Base-by-base conservation (phyloP, 1,140 invertebrate genomes). In the Drosophila malerkotliana region DNA sequence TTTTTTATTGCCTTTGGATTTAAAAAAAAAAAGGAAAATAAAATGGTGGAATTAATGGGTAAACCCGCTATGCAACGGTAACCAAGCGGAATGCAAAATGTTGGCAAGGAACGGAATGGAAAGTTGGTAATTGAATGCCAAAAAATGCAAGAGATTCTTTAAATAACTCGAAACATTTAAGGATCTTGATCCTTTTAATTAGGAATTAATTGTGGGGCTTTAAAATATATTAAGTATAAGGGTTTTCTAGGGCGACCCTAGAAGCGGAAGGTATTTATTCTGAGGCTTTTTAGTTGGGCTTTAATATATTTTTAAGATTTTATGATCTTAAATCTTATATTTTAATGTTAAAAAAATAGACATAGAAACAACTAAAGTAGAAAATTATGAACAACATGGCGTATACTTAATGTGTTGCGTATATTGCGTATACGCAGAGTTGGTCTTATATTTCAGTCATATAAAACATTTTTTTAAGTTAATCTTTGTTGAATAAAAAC, bases 41-140 rank as follows among this genome's bases (percentile, higher is more conserved):
- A 32, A 32, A 10, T 9, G 1, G 21, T 0, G 4, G 15, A 2
- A 39, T 30, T 62, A 49, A 37, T 48, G 24, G 57, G 58, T 39
- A 24, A 24, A 24, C 24, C n/a, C 26, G 56, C 44, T 15, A 3
- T 48, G 44, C 28, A 34, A 45, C 45, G 18, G 30, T 48, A 28
- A 49, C 56, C 56, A 48, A 61, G 56, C 32, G 57, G 32, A 66
- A 62, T 66, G 41, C 41, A 44, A 15, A 41, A 6, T 6, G 32
- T 10, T 32, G 32, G 32, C 32, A 8, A n/a, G 34, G 10, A 37
- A 48, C 5, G 15, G 26, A 32, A 26, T 48, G 24, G n/a, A 44
- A 49, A 49, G 26, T 58, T 49, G 12, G 26, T 58, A 58, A 58
- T 58, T 48, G 41, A 58, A 58, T 37, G 34, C 12, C 34, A 4